phyloP scores from a whole-genome alignment of 2,888 invertebrate genomes.

The Acleris sparsana region DNA sequence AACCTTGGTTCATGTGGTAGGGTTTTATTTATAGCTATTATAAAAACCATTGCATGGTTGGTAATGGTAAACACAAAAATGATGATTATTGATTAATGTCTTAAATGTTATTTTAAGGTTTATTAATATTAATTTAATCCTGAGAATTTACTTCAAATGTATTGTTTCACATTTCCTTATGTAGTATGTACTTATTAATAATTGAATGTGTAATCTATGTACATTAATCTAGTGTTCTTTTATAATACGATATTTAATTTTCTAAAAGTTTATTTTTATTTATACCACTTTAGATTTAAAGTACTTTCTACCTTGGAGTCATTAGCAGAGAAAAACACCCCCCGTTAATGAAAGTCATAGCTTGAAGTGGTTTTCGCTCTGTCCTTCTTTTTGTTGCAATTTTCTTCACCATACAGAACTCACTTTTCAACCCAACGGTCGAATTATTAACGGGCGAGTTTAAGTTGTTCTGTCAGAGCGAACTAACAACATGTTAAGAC shows the following conservation, averaged over 20 bases:
- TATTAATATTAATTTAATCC: slow-evolving; percentile 9
- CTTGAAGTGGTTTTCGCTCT: too few relatives aligned
- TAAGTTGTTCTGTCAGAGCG: too few relatives aligned
- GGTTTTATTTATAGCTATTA: slow-evolving; percentile 9
- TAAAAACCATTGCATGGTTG: slow-evolving; percentile 15
- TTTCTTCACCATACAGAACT: too few relatives aligned
- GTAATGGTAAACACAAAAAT: slow-evolving; percentile 5
- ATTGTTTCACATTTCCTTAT: slow-evolving; percentile 44
- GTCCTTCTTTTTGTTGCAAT: too few relatives aligned
- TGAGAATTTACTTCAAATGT: slow-evolving; percentile 11
- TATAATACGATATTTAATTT: slow-evolving; percentile 30
- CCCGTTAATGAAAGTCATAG: too few relatives aligned
- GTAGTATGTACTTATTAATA: slow-evolving; percentile 34
- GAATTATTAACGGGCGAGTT: too few relatives aligned
- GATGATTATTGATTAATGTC: slow-evolving; percentile 3
- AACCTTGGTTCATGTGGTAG: slow-evolving; percentile 7
- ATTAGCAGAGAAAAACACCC: too few relatives aligned
- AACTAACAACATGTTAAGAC: too few relatives aligned
- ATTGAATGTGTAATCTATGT: slow-evolving; percentile 22
- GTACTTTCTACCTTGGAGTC: too few relatives aligned
- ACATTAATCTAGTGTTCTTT: slow-evolving; percentile 20
- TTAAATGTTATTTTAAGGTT: slow-evolving; percentile 17
- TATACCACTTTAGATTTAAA: background rate
- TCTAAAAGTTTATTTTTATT: slow-evolving; percentile 1
- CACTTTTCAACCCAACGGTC: too few relatives aligned